A percentile compares a stretch with the other conserved stretches of the same genome.
phyloP scores from a whole-genome alignment of 2,888 invertebrate species.

The Allophyes oxyacanthae region DNA sequence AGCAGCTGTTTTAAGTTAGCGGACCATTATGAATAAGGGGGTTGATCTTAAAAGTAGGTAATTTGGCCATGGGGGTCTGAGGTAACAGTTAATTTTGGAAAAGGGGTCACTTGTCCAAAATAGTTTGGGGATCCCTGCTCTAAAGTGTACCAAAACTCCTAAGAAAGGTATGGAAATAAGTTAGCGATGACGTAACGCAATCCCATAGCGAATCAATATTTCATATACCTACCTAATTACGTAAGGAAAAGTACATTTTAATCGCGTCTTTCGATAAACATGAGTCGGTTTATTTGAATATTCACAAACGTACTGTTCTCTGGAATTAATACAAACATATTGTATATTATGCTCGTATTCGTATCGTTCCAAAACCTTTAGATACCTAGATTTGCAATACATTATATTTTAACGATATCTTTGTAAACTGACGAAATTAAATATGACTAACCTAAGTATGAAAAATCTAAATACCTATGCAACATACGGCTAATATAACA shows the following conservation, averaged over 20 bases:
- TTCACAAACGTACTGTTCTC: conserved; percentile 5
- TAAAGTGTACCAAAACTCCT: too few relatives aligned
- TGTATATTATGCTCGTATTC: conserved; percentile 11
- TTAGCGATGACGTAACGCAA: conserved; percentile 18
- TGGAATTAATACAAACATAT: conserved; percentile 20
- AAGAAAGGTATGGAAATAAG: conserved; percentile 3
- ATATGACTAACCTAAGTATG: conserved; percentile 14
- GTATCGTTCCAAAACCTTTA: conserved; percentile 31
- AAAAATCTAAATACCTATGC: conserved; percentile 4
- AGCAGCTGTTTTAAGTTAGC: too few relatives aligned
- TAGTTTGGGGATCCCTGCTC: too few relatives aligned
- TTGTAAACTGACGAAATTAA: conserved; percentile 32
- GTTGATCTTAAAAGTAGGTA: too few relatives aligned
- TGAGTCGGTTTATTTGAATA: conserved; percentile 22
- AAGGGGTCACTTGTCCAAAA: too few relatives aligned
- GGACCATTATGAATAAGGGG: too few relatives aligned
- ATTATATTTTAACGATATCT: conserved; percentile 23
- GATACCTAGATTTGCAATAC: conserved; percentile 44
- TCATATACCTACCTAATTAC: conserved; percentile 24
- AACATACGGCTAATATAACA: too few relatives aligned
- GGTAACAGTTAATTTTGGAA: too few relatives aligned
- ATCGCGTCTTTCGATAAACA: conserved; percentile 19
- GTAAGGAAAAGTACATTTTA: conserved; percentile 29
- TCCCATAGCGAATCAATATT: conserved; percentile 31
- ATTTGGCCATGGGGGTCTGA: too few relatives aligned